Evolutionary conservation across 2,888 invertebrate genomes (phyloP), one percentile per base, ranked within the genome.

Genomic region (Siphlonurus alternatus): DNA sequence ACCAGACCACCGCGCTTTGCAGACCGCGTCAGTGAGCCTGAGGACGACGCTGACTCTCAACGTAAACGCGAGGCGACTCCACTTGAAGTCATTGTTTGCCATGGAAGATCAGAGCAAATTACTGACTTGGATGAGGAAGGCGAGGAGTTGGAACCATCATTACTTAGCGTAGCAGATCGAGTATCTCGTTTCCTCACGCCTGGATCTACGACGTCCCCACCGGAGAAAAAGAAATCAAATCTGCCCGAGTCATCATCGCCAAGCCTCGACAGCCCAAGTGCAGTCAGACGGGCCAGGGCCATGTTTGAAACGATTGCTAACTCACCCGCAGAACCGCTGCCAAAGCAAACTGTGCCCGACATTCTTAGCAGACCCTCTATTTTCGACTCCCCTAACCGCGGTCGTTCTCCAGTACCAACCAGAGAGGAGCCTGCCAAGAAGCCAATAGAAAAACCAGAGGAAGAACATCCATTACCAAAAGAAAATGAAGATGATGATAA

Each of bases 11-110:
- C 38, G 2, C 79, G 88, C 64, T 87, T 85, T 71, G 88, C 89
- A 0, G 88, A 89, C 73, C 81, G 83, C 70, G 83, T 88, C 0
- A 82, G 80, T 70, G 88, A 89, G 73, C 88, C 89, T 0, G 88
- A 88, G 68, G 88, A 88, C 70, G 82, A 81, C 22, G 7, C 20
- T 22, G 56, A 56, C 7, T 18, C 56, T 7, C 10, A 10, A 10
- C 38, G 38, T 38, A 56, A 56, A 56, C 56, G 56, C n/a, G 56
- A 56, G n/a, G 5, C 19, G 20, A 56, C 56, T n/a, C 56, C 56
- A 5, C 56, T 56, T n/a, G 56, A 56, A n/a, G 56, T 56, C 20
- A 20, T 56, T 20, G n/a, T 56, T n/a, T n/a, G 10, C 2, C 60
- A 24, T 5, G 2, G 23, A 18, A 23, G 64, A 1, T 7, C 62